Conservation (phyloP, 2,888 invertebrate genomes). For the Digitonthophagus gazella region DNA sequence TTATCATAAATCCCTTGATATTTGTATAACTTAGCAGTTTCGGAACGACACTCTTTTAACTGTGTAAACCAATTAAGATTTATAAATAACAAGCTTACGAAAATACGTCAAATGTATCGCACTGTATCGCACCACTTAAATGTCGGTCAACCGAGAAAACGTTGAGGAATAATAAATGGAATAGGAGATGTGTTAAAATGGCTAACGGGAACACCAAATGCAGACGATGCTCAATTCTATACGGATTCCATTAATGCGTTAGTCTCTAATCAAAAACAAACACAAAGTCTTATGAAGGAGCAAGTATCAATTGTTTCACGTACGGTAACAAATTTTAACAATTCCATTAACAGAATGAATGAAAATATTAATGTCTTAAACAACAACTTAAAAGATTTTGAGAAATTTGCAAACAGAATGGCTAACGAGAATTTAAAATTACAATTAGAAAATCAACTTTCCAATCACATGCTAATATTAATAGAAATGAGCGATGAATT, state of each 20-base stretch:
- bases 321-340: slow-evolving; percentile 18
- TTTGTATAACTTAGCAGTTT: slow-evolving; percentile 6
- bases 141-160: slow-evolving; percentile 11
- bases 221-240: slow-evolving; percentile 15
- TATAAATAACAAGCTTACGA: not conserved
- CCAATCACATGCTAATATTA: not conserved
- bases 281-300: slow-evolving; percentile 8
- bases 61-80: slow-evolving; percentile 14
- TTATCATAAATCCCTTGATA: slow-evolving; percentile 4
- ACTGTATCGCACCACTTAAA: not conserved
- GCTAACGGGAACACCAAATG: slow-evolving; percentile 23
- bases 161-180: slow-evolving; percentile 22
- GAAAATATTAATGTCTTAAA: slow-evolving; percentile 2
- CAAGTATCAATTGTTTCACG: slow-evolving; percentile 16
- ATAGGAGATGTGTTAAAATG: slow-evolving; percentile 24
- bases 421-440: not conserved
- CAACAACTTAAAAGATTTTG: slow-evolving; percentile 11
- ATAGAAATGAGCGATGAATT: not conserved
- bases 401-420: not conserved
- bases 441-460: not conserved
- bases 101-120: not conserved
- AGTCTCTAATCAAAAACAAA: slow-evolving; percentile 5
- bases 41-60: not conserved
- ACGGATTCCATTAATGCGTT: slow-evolving; percentile 17
- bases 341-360: slow-evolving; percentile 7